Evolutionary conservation across 2,797 vertebrate species (phyloP), one percentile per base, ranked within the genome.

Genomic region (Decapterus maruadsi): DNA sequence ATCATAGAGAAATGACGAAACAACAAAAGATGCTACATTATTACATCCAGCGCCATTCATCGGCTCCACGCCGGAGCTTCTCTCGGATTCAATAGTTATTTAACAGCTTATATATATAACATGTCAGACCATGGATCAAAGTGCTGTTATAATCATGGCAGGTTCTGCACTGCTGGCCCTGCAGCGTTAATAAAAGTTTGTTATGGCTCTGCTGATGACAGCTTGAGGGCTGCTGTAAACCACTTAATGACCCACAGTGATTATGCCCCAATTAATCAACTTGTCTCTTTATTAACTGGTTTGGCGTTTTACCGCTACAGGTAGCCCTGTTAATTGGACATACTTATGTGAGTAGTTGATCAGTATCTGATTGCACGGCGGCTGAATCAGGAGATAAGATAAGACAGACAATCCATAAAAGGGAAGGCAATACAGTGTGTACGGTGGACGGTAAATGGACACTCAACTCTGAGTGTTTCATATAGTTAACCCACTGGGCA

Each of bases 231-330:
- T 53, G 72, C 77, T 63, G 78, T 81, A 83, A 84, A 80, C 40
- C 76, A 84, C 77, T 78, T 83, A 80, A 79, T 60, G 40, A 63
- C 38, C 43, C 57, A 57, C 65, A 74, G 70, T 82, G 65, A 90
- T 90, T 74, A 87, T 22, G 45, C 63, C 62, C 17, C 60, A 64
- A 67, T 80, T 80, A 57, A 90, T 90, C 66, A 68, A 17, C 55
- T 61, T 20, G 60, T 20, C 45, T 78, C 66, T 81, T 88, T 77
- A 77, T 70, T 67, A 74, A 66, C 68, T 59, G 43, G 38, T 83
- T 73, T 75, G 20, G 14, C 14, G 7, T 45, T 38, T 45, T 45
- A 62, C 48, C 56, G 63, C 43, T 45, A 72, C 53, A 54, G 20
- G 71, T 50, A 61, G 16, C 53, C 16, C 60, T 59, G 17, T 65